phyloP scores from a whole-genome alignment of 2,888 invertebrate genomes.

The Cephus rjabovi region DNA sequence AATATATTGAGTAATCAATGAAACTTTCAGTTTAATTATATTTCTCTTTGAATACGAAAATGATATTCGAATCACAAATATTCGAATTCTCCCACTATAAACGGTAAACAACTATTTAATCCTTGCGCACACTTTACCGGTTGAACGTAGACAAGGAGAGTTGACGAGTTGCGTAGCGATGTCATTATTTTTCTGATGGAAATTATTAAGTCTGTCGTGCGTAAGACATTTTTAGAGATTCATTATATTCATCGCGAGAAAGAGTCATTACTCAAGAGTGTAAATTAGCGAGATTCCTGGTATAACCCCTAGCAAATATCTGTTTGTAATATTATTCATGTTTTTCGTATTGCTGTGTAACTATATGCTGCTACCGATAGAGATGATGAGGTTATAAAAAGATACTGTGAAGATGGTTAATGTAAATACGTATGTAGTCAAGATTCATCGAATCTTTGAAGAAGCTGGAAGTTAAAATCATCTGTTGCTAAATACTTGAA shows the following conservation, averaged over 20 bases:
- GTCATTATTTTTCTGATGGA: neutral
- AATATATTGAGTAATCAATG: constrained; percentile 6
- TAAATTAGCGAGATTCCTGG: neutral
- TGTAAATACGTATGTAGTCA: neutral
- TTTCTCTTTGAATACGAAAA: neutral
- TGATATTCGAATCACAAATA: neutral
- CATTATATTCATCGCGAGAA: neutral
- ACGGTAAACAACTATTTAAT: neutral
- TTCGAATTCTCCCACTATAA: neutral
- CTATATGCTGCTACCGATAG: neutral
- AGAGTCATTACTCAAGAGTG: neutral
- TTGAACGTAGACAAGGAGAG: neutral
- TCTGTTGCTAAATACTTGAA: neutral
- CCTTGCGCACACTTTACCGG: neutral
- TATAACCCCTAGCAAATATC: neutral
- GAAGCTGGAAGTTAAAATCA: neutral
- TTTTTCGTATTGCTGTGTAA: neutral
- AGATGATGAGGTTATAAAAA: neutral
- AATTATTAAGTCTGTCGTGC: neutral
- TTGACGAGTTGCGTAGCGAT: neutral
- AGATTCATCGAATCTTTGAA: neutral
- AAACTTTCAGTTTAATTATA: neutral
- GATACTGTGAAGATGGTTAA: neutral
- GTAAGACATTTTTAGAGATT: neutral
- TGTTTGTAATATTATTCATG: neutral